Conservation (phyloP, 2,113 vertebrate species). For the Podarcis raffonei region DNA sequence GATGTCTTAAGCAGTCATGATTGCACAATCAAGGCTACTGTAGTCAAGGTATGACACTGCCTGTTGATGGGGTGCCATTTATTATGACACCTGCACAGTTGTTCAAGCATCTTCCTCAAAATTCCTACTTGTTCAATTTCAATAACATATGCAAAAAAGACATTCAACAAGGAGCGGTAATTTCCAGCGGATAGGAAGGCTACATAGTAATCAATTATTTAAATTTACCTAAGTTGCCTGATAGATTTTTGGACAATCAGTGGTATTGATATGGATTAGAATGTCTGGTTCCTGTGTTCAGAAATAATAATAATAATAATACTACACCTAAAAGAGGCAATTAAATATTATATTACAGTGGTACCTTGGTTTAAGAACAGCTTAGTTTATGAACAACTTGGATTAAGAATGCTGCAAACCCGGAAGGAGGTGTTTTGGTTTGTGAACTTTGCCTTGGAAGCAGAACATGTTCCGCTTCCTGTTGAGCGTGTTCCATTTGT, state of each 20-base stretch:
- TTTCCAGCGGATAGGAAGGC: background rate
- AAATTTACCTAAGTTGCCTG: background rate
- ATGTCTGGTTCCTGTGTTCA: background rate
- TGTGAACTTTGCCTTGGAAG: too few relatives aligned
- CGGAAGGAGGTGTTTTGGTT: too few relatives aligned
- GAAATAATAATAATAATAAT: background rate
- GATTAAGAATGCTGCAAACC: too few relatives aligned
- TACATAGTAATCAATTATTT: background rate
- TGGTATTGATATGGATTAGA: background rate
- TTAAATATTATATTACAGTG: background rate
- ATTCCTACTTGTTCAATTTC: background rate
- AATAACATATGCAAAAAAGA: background rate
- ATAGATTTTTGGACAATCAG: background rate
- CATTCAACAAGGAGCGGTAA: background rate
- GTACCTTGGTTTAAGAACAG: too few relatives aligned
- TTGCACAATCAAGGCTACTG: constrained; percentile 1
- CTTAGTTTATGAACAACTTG: too few relatives aligned
- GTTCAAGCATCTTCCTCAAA: background rate
- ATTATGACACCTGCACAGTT: background rate
- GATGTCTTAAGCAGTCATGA: background rate
- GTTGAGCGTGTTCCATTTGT: too few relatives aligned
- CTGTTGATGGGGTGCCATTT: background rate
- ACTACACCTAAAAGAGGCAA: background rate
- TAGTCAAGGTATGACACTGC: background rate
- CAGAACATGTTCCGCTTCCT: too few relatives aligned